Percentiles rank a stretch among this genome's conserved stretches.
Conservation (phyloP, 64 coral and sea anemone species). For the Trachythela sp. region DNA sequence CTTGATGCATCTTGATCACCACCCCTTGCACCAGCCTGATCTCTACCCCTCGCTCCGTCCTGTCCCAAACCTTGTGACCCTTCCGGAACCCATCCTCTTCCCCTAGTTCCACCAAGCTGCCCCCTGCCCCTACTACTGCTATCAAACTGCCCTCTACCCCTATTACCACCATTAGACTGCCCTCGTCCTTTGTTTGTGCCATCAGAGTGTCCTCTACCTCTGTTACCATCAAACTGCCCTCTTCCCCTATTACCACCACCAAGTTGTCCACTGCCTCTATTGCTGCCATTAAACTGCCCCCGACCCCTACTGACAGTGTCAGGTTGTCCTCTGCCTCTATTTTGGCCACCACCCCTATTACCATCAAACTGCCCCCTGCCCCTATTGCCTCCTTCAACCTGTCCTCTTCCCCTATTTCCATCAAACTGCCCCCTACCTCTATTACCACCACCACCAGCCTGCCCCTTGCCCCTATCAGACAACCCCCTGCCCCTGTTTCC, state of each 20-base stretch:
- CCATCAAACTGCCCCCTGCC: neutral
- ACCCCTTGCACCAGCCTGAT: neutral
- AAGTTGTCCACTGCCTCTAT: neutral
- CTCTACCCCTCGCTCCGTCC: neutral
- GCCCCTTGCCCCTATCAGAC: neutral
- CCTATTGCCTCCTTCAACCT: neutral
- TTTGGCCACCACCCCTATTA: neutral
- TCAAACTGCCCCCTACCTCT: neutral
- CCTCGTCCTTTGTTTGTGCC: too few species aligned
- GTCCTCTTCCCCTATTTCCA: neutral
- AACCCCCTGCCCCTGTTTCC: neutral
- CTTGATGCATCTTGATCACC: slow-evolving; percentile 12
- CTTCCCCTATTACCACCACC: neutral
- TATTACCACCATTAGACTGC: too few species aligned
- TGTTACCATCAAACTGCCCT: too few species aligned
- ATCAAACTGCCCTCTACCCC: neutral
- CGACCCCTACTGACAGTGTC: neutral
- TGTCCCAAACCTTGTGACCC: slow-evolving; percentile 16
- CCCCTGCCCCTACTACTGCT: neutral
- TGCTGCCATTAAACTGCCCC: neutral
- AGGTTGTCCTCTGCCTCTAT: neutral
- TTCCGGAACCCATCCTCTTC: slow-evolving; percentile 9
- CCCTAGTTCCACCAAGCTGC: neutral
- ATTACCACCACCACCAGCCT: neutral
- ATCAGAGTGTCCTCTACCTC: too few species aligned